Evolutionary conservation across 64 coral and sea anemone genomes (phyloP), one percentile per base, ranked within the genome.

Genomic region (Dendronephthya gigantea): DNA sequence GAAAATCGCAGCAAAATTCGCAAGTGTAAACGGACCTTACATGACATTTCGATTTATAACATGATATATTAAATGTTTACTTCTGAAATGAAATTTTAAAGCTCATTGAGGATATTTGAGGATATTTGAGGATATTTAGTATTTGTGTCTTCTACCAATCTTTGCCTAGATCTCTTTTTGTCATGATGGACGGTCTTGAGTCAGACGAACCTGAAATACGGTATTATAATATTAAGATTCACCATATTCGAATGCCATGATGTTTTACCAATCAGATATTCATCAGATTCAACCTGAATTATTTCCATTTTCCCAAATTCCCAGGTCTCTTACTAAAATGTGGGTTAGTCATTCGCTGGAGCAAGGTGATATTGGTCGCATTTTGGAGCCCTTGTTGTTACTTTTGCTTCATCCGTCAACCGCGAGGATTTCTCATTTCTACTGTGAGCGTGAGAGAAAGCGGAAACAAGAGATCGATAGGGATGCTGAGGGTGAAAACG

Each of bases 291-390:
- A n/a, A n/a, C n/a, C n/a, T n/a, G n/a, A n/a, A n/a, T n/a, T 13
- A 59, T 45, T 86, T 14, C 10, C 19, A 2, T 50, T 70, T 88
- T 49, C 14, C 41, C 22, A n/a, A 66, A 7, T 83, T 17, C 16
- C 0, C 19, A 98, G 94, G 43, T 86, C 93, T 19, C 65, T 93
- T 30, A 87, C 94, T 0, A 90, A 98, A 35, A 88, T 91, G 48
- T 98, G 94, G 94, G 88, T 98, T 4, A 88, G 89, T 23, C 94
- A 98, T 85, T 92, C 94, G 14, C 82, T 98, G 0, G 92, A 98
- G 30, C 94, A 98, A 23, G 94, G 94, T 1, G 94, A 98, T 84
- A 90, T 98, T 41, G 94, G 94, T 38, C 94, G 94, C 62, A 86
- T 98, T 15, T n/a, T 98, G 2, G 94, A 98, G 65, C 94, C 94